Conservation (phyloP, 2,888 invertebrate genomes). For the Calameuta idolon region DNA sequence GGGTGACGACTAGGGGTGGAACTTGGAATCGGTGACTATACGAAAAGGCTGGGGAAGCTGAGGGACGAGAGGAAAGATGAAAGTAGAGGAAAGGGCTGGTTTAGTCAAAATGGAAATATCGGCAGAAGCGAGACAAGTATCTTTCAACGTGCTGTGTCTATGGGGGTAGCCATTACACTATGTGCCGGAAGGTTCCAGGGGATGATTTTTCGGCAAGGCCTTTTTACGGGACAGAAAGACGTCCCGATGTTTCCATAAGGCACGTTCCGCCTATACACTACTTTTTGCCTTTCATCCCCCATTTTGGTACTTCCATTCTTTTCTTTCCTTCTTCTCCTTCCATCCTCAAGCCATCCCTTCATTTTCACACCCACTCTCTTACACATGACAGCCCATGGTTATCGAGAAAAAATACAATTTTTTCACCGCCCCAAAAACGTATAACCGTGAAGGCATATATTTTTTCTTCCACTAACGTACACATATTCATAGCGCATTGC, state of each 20-base stretch:
- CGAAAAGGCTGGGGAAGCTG: not conserved
- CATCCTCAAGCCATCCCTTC: not conserved
- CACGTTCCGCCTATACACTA: not conserved
- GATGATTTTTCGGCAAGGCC: not conserved
- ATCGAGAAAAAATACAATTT: not conserved
- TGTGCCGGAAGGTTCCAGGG: not conserved
- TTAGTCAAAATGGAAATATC: not conserved
- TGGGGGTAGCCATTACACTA: not conserved
- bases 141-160: not conserved
- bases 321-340: not conserved
- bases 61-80: not conserved
- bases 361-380: not conserved
- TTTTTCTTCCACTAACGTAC: not conserved
- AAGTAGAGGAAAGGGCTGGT: not conserved
- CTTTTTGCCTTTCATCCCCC: not conserved
- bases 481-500: not conserved
- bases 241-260: not conserved
- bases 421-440: not conserved
- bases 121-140: not conserved
- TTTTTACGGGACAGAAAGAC: not conserved
- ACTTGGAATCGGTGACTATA: not conserved
- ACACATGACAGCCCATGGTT: not conserved
- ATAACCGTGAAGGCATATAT: not conserved
- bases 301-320: not conserved
- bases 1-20: not conserved